Evolutionary conservation across 2,113 vertebrate species (phyloP).

Genomic region (Anoura caudifer): DNA sequence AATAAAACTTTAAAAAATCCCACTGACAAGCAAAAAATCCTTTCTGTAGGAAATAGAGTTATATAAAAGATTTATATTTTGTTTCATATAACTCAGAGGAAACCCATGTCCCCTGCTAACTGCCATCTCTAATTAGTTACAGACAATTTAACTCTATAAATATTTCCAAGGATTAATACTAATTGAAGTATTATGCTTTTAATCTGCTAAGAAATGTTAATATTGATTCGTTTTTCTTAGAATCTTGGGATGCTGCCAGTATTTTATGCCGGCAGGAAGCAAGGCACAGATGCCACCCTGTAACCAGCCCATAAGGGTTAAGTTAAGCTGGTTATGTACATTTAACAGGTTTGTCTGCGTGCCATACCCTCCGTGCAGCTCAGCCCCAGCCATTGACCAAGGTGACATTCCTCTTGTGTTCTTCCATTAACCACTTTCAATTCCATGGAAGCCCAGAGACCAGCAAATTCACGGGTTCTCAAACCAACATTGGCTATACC

Average conservation of each 20-base stretch:
- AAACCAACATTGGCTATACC: neutral
- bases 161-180: slow-evolving; percentile 60
- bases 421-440: neutral
- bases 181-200: slow-evolving; percentile 55
- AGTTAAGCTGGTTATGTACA: neutral
- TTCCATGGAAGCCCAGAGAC: neutral
- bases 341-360: neutral
- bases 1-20: slow-evolving; percentile 74
- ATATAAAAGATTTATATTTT: slow-evolving; percentile 70
- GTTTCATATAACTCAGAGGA: slow-evolving; percentile 49
- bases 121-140: slow-evolving; percentile 64
- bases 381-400: neutral
- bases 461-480: neutral
- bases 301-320: neutral
- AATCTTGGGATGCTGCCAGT: slow-evolving; percentile 1
- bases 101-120: slow-evolving; percentile 64
- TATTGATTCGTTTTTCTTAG: slow-evolving; percentile 50
- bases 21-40: slow-evolving; percentile 69
- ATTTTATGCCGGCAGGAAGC: slow-evolving; percentile 1
- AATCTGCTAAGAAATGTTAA: slow-evolving; percentile 54
- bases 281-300: neutral
- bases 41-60: slow-evolving; percentile 73
- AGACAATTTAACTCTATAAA: slow-evolving; percentile 63
- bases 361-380: neutral
- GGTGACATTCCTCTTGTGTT: neutral